Evolutionary conservation across 1,140 invertebrate genomes (phyloP).

Genomic region (Drosophila elegans): DNA sequence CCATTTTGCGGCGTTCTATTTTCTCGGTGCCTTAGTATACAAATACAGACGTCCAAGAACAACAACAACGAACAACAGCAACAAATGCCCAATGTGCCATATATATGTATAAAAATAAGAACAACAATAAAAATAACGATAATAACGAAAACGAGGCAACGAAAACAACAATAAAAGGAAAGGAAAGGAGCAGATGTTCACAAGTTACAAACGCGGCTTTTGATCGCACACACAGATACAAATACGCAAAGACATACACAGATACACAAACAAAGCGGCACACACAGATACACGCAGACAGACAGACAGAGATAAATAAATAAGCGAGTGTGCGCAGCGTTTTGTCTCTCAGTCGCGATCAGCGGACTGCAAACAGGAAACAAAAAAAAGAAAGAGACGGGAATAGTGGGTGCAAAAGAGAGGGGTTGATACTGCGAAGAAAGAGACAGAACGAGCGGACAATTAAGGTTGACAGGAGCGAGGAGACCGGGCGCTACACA

Average conservation of each 20-base stretch:
- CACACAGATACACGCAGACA: slow-evolving; percentile 33
- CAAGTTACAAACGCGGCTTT: slow-evolving; percentile 72
- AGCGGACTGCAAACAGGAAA: slow-evolving; percentile 75
- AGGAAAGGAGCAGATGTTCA: slow-evolving; percentile 84
- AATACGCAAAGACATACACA: slow-evolving; percentile 19
- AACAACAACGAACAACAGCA: slow-evolving; percentile 35
- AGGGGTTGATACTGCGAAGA: background rate
- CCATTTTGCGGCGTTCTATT: slow-evolving; percentile 50
- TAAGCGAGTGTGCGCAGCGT: slow-evolving; percentile 72
- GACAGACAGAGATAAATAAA: slow-evolving; percentile 77
- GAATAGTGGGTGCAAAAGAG: slow-evolving; percentile 13
- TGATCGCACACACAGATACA: slow-evolving; percentile 50
- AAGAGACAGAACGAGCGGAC: slow-evolving; percentile 31
- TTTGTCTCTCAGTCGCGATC: slow-evolving; percentile 60
- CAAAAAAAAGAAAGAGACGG: slow-evolving; percentile 37
- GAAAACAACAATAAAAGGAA: slow-evolving; percentile 71
- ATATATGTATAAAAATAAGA: slow-evolving; percentile 58
- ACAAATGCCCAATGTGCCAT: slow-evolving; percentile 58
- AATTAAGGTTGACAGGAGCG: slow-evolving; percentile 61
- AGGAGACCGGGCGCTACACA: slow-evolving; percentile 36
- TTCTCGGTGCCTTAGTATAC: slow-evolving; percentile 22
- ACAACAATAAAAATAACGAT: slow-evolving; percentile 79
- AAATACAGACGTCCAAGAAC: slow-evolving; percentile 48
- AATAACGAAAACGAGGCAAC: slow-evolving; percentile 76
- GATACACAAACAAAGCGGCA: slow-evolving; percentile 19